phyloP scores from a whole-genome alignment of 2,797 vertebrate species.

The Protonibea diacanthus region DNA sequence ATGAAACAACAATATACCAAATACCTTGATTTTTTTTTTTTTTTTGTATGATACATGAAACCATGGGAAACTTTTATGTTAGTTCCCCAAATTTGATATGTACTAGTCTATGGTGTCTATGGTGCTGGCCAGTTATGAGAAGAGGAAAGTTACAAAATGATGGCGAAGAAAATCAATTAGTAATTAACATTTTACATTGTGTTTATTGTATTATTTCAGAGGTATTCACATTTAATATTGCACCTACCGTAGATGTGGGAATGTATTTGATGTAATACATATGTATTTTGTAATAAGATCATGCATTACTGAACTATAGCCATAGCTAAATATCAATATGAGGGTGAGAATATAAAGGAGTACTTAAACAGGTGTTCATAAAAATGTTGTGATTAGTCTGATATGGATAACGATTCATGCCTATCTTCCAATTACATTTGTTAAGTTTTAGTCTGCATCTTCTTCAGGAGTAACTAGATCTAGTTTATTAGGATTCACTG shows the following conservation, averaged over 20 bases:
- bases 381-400: neutral
- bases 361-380: neutral
- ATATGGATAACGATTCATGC: neutral
- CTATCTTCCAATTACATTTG: neutral
- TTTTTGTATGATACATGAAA: neutral
- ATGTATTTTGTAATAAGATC: neutral
- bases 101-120: too few relatives aligned
- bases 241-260: too few relatives aligned
- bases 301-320: neutral
- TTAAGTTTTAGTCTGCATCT: neutral
- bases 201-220: neutral
- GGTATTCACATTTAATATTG: neutral
- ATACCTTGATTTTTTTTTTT: neutral
- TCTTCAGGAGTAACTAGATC: neutral
- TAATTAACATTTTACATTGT: neutral
- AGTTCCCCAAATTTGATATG: neutral
- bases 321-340: neutral
- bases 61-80: neutral
- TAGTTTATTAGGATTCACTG: constrained; percentile 19
- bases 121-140: too few relatives aligned
- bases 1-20: neutral
- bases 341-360: neutral
- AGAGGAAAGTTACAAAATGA: too few relatives aligned
- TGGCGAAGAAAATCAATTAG: neutral
- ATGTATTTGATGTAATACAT: neutral